Conservation (phyloP, 2,797 vertebrate genomes). For the Sebastes nivosus region DNA sequence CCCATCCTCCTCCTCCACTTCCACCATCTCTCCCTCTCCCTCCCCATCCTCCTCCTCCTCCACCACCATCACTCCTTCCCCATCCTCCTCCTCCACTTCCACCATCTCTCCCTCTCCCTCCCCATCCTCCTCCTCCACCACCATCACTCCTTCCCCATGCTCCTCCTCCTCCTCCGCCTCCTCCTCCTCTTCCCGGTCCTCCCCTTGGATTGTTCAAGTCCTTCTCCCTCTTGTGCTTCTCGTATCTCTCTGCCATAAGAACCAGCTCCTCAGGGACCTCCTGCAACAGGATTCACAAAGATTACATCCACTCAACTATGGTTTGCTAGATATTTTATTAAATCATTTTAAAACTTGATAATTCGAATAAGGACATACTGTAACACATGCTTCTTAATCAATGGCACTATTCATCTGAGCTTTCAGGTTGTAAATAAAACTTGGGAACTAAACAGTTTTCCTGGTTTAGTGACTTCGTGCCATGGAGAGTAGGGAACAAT, state of each 20-base stretch:
- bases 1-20: constrained; percentile 27
- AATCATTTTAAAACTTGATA: neutral
- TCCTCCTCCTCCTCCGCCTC: constrained; percentile 26
- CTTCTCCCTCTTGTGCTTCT: constrained; percentile 82
- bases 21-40: constrained; percentile 31
- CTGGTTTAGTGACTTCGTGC: neutral
- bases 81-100: constrained; percentile 26
- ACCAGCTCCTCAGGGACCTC: constrained; percentile 89
- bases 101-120: constrained; percentile 17
- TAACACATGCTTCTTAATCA: neutral
- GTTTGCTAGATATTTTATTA: neutral
- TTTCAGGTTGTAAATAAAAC: neutral
- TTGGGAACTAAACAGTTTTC: neutral
- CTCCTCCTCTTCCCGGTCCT: constrained; percentile 22
- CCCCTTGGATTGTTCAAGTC: constrained; percentile 38
- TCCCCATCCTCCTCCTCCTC: constrained; percentile 54
- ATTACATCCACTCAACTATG: neutral
- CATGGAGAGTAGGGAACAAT: neutral
- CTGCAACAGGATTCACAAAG: constrained; percentile 73
- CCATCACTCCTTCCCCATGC: constrained; percentile 20
- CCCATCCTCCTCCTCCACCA: constrained; percentile 53
- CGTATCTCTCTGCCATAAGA: constrained; percentile 91
- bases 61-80: constrained; percentile 35
- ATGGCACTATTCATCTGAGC: neutral
- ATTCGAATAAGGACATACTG: neutral